These are phyloP conservation scores for Drosophila ustulata DNA, from an alignment of 2,888 invertebrate species.

Conservation along the genomic window DNA sequence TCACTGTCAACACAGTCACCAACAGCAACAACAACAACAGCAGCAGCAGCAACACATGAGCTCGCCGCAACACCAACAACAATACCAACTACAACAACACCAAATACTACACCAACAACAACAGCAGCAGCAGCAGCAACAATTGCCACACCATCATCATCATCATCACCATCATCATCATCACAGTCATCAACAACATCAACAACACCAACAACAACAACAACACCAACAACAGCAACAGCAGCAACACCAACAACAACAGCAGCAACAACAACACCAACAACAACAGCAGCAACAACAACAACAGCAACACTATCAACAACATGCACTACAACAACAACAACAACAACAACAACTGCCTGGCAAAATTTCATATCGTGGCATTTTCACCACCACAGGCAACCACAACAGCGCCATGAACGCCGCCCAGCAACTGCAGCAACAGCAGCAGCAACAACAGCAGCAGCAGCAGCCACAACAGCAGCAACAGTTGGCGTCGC, in stretches of 20 bases:
- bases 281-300: constrained; percentile 83
- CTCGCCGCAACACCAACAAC: constrained; percentile 81
- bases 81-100: constrained; percentile 82
- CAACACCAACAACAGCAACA: constrained; percentile 80
- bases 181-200: constrained; percentile 67
- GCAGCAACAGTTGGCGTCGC: constrained; percentile 82
- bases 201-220: constrained; percentile 69
- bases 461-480: constrained; percentile 74
- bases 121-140: constrained; percentile 72
- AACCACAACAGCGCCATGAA: constrained; percentile 84
- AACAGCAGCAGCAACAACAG: constrained; percentile 54
- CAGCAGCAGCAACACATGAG: constrained; percentile 75
- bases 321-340: constrained; percentile 79
- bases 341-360: constrained; percentile 83
- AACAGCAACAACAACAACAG: constrained; percentile 67
- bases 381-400: constrained; percentile 90
- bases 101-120: constrained; percentile 84
- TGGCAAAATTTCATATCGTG: constrained; percentile 88
- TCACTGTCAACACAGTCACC: constrained; percentile 69
- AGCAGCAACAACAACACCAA: constrained; percentile 72
- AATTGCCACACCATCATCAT: constrained; percentile 60
- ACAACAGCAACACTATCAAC: constrained; percentile 78
- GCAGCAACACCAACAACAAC: constrained; percentile 76
- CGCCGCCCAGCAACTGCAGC: constrained; percentile 67
- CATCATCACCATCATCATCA: constrained; percentile 59